These are phyloP conservation scores for Urechis unicinctus DNA, from an alignment of 2,888 invertebrate species.

Conservation along the genomic window DNA sequence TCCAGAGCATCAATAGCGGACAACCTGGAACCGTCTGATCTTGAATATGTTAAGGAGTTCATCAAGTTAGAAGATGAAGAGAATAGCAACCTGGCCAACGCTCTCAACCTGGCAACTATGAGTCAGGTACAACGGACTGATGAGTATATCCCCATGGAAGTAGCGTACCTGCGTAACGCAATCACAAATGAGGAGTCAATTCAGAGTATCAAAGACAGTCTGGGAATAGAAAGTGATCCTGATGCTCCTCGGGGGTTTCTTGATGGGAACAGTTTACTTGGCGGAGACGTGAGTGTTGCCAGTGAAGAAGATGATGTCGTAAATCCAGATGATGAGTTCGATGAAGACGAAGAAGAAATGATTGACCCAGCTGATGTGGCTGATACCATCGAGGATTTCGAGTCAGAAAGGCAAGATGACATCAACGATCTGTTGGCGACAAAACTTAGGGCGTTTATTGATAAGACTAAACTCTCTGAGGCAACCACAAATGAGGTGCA, in stretches of 20 bases:
- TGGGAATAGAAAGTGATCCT: neutral
- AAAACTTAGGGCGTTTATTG: too few relatives aligned
- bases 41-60: too few relatives aligned
- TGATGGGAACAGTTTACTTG: too few relatives aligned
- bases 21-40: too few relatives aligned
- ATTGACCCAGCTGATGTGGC: neutral
- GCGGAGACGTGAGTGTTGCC: neutral
- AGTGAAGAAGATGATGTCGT: neutral
- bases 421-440: too few relatives aligned
- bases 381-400: neutral
- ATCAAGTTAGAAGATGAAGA: too few relatives aligned
- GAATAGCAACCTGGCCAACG: slow-evolving; percentile 15
- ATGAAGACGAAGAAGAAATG: neutral
- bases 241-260: too few relatives aligned
- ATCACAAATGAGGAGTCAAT: neutral
- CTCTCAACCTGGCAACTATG: slow-evolving; percentile 12
- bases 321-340: neutral
- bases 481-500: too few relatives aligned
- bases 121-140: slow-evolving; percentile 10
- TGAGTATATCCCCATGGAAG: slow-evolving; percentile 2
- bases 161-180: neutral
- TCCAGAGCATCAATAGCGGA: too few relatives aligned
- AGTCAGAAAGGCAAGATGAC: neutral
- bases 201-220: neutral
- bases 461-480: too few relatives aligned